Evolutionary conservation across 2,888 invertebrate species (phyloP), one percentile per base, ranked within the genome.

Genomic region (Pasiphila rectangulata): DNA sequence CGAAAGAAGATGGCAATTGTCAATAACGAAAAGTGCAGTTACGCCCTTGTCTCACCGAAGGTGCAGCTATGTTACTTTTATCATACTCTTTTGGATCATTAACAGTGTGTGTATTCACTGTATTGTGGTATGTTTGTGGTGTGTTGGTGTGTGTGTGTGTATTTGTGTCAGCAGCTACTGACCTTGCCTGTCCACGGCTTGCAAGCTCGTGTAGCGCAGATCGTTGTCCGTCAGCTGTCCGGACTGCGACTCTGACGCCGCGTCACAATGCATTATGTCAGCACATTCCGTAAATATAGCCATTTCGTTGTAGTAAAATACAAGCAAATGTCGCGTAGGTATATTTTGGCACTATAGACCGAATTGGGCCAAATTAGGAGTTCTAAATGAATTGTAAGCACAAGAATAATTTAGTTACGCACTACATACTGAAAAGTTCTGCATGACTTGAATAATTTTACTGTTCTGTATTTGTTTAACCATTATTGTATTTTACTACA

Each of bases 141-240:
- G 23, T 10, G 10, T 24, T 17, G 12, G 12, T 12, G 6, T 38
- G 13, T 20, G 10, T n/a, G 7, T 32, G n/a, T 24, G n/a, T 19
- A 21, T 19, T 7, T 40, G 34, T 44, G 39, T 24, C 52, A 15
- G 27, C 21, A 34, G 32, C 56, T 47, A 71, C 75, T 71, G 65
- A 93, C 92, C 93, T 92, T 91, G 84, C 69, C 88, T 89, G 77
- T 91, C 90, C 74, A 92, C 92, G 73, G 91, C 90, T 75, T 91
- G 92, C 86, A 92, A 84, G 83, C 91, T 92, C 80, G 90, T 91
- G 88, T 90, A 90, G 70, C 90, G 91, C 79, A 90, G 83, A 72
- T 90, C 89, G 69, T 89, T 90, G 83, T 83, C 62, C 44, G 89
- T 85, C 85, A 87, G 61, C 62, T 61, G 54, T 53, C 47, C 64